Base-by-base conservation (phyloP, 2,113 vertebrate genomes). In the Suncus etruscus region DNA sequence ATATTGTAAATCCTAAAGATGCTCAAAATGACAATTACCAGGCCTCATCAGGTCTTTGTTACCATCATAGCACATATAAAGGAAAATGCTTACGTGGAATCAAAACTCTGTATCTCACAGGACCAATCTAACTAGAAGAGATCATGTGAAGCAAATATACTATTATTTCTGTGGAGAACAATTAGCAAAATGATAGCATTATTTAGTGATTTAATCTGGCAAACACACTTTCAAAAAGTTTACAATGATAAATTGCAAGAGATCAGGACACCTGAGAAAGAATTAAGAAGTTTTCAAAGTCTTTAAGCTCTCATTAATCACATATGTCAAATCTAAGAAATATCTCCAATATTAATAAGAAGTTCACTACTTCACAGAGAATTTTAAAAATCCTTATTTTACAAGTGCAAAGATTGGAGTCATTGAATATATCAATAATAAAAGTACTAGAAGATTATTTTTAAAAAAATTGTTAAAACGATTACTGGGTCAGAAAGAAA, bases 301-400 rank as follows among this genome's bases (percentile, higher is more conserved):
- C 9, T 89, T 25, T 39, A 65, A 29, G 74, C 72, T 81, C 32
- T 68, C 15, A 82, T 24, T 3, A 86, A 45, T n/a, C 14, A n/a
- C 11, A 25, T 51, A 18, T 87, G 14, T 80, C 27, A 88, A 93
- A 93, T 25, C 9, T 79, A 83, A 93, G 78, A 85, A 47, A 11
- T 81, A 92, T 22, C 54, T 61, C 14, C 51, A 88, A 66, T 8
- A 91, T 47, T 51, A 89, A 47, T 69, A 69, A 86, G 47, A 87
- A 51, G 1, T 68, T 83, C 16, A 72, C n/a, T 54, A 78, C 39
- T 81, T 82, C 78, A 74, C 10, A 66, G n/a, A 93, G 25, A 58
- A 94, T 72, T 89, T 45, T 25, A 25, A 14, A 94, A 90, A 72
- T n/a, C 31, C 8, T 11, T 79, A 1, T 68, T 76, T 77, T 76